These are phyloP conservation scores for Zosterops hypoxanthus DNA, from an alignment of 2,113 vertebrate genomes.

Conservation along the genomic window DNA sequence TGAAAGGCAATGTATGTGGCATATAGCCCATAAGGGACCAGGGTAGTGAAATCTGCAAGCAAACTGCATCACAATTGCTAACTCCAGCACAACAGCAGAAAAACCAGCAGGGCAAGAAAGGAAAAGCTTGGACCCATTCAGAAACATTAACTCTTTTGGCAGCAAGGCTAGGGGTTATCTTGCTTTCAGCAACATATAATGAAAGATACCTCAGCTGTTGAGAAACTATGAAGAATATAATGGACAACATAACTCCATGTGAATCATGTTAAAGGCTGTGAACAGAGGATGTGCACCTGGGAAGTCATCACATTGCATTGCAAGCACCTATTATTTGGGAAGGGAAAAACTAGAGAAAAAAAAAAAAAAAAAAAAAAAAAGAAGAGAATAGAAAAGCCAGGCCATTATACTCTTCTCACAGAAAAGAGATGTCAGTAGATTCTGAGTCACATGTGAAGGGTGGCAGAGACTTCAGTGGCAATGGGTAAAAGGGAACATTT, in stretches of 20 bases:
- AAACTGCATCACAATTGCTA: neutral
- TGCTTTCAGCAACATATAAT: neutral
- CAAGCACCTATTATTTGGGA: neutral
- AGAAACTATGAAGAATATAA: neutral
- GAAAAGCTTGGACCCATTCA: neutral
- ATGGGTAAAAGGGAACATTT: neutral
- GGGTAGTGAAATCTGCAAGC: neutral
- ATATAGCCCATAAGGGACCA: neutral
- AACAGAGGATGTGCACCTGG: neutral
- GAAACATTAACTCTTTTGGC: neutral
- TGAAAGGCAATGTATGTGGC: neutral
- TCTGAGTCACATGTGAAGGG: neutral
- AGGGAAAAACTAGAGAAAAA: neutral
- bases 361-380: constrained; percentile 28
- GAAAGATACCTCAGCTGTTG: neutral
- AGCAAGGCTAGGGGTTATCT: neutral
- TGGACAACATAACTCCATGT: neutral
- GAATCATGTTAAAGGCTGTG: neutral
- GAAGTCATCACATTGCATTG: neutral
- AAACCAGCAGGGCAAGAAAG: neutral
- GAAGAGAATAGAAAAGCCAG: neutral
- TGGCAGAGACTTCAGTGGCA: neutral
- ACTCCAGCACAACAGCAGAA: neutral
- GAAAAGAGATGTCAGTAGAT: neutral
- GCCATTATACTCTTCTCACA: neutral